Conservation (phyloP, 2,797 vertebrate species). For the Sphenodon punctatus region DNA sequence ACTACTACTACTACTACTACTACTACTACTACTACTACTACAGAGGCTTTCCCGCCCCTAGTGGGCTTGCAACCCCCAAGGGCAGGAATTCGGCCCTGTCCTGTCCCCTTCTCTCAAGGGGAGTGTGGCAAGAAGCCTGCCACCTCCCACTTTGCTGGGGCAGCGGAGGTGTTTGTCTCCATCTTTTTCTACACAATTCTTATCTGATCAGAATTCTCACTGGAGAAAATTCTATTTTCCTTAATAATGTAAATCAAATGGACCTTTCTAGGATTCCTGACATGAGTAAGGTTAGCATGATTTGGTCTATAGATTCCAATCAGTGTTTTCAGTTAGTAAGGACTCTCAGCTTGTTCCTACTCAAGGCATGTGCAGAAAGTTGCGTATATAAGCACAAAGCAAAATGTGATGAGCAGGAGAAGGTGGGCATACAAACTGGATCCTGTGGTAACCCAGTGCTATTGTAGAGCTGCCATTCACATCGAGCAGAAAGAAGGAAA, state of each 20-base stretch:
- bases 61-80: too few species aligned
- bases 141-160: too few species aligned
- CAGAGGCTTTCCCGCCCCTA: too few species aligned
- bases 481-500: accelerated
- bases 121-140: too few species aligned
- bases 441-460: conserved; percentile 57
- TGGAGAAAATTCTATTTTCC: background rate
- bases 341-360: background rate
- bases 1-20: too few species aligned
- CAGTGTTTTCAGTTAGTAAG: background rate
- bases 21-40: too few species aligned
- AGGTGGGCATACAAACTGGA: background rate
- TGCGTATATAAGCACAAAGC: background rate
- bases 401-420: background rate
- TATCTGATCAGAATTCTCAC: too few species aligned
- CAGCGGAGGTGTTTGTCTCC: too few species aligned
- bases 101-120: too few species aligned
- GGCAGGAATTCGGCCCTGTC: too few species aligned
- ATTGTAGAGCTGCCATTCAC: conserved; percentile 13
- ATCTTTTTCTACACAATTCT: too few species aligned
- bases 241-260: background rate
- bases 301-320: background rate
- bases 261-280: background rate
- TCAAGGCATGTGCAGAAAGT: too few species aligned
- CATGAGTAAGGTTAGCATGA: background rate